phyloP scores from a whole-genome alignment of 2,113 vertebrate genomes.

The Neopipo cinnamomea region DNA sequence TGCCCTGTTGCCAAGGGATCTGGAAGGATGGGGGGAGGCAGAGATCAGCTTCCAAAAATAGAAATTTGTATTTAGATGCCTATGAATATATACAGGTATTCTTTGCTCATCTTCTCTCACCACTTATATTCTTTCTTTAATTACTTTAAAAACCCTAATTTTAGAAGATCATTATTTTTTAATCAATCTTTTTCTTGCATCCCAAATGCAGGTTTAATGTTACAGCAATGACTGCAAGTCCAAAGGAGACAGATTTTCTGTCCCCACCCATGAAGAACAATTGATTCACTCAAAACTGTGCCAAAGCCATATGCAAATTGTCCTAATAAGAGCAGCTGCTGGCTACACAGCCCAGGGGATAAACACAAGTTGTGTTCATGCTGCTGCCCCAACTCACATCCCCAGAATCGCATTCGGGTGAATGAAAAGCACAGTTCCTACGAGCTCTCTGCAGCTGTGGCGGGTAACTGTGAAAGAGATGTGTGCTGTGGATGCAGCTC shows the following conservation, averaged over 20 bases:
- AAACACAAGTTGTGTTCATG: background rate
- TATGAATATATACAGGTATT: background rate
- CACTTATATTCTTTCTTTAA: background rate
- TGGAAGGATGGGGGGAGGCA: background rate
- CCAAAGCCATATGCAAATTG: conserved; percentile 39
- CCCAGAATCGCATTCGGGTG: background rate
- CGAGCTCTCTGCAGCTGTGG: background rate
- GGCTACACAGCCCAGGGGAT: conserved; percentile 43
- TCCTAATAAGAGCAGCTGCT: conserved; percentile 23
- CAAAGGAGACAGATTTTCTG: conserved; percentile 40
- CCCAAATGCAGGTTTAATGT: background rate
- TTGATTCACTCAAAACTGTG: background rate
- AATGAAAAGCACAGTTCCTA: background rate
- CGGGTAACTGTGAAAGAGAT: background rate
- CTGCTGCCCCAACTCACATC: background rate
- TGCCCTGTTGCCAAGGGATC: background rate
- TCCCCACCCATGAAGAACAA: conserved; percentile 29
- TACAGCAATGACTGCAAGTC: background rate
- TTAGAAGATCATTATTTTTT: background rate
- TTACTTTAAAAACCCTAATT: background rate
- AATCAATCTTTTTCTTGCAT: background rate
- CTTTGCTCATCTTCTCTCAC: background rate
- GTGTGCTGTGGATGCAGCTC: background rate
- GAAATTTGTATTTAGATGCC: background rate
- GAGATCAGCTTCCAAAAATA: background rate